Evolutionary conservation across 2,113 vertebrate species (phyloP).

Genomic region (Xyrauchen texanus): DNA sequence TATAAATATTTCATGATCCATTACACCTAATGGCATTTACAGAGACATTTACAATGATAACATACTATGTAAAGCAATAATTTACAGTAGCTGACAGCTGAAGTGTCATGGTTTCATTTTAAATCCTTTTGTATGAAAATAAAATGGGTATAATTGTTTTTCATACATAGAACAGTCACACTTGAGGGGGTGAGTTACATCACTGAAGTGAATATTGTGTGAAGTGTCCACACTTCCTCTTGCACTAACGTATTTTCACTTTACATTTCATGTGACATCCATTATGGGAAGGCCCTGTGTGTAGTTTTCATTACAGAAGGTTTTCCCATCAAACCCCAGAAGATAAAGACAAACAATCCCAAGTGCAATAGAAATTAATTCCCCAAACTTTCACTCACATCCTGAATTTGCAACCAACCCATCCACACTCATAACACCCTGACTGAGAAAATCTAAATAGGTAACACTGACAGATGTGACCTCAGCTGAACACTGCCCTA

Average conservation of each 20-base stretch:
- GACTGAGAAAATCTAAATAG: background rate
- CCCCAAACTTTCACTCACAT: background rate
- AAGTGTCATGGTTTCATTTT: background rate
- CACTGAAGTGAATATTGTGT: background rate
- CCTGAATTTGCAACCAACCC: background rate
- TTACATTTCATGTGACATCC: constrained; percentile 2
- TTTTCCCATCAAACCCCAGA: constrained; percentile 7
- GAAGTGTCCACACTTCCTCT: constrained; percentile 9
- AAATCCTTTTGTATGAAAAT: background rate
- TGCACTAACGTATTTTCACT: background rate
- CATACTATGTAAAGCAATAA: no score
- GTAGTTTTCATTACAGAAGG: constrained; percentile 13
- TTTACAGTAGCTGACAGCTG: no score
- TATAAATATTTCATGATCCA: no score
- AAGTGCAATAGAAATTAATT: background rate
- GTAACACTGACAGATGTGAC: constrained; percentile 37
- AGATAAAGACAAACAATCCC: constrained; percentile 7
- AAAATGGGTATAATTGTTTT: background rate
- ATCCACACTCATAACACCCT: constrained; percentile 9
- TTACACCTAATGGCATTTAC: no score
- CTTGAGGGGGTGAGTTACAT: background rate
- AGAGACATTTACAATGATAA: no score
- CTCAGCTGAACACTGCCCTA: constrained; percentile 53
- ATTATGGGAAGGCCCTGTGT: background rate
- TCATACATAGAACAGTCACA: background rate